phyloP scores from a whole-genome alignment of 2,797 vertebrate species.

The Gobionotothen gibberifrons region DNA sequence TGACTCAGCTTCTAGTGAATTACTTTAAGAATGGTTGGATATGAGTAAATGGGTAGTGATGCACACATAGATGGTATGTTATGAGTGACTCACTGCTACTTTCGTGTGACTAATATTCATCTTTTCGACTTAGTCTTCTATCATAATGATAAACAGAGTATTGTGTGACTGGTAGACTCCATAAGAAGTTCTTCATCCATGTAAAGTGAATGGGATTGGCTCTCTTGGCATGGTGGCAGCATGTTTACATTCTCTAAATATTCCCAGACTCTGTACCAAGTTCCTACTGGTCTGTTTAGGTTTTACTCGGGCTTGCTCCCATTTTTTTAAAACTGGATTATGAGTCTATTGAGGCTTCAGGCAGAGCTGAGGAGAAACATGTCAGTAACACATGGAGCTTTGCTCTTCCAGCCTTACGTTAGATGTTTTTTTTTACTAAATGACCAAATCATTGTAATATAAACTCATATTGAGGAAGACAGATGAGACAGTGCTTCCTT shows the following conservation, averaged over 20 bases:
- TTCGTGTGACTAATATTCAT: constrained; percentile 50
- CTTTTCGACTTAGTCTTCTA: constrained; percentile 10
- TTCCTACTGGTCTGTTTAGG: constrained; percentile 38
- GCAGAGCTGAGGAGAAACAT: constrained; percentile 1
- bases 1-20: constrained; percentile 45
- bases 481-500: constrained; percentile 54
- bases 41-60: constrained; percentile 44
- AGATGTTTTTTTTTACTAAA: constrained; percentile 43
- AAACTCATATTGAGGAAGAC: constrained; percentile 36
- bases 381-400: constrained; percentile 41
- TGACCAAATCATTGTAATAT: constrained; percentile 48
- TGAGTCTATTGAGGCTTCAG: constrained; percentile 14
- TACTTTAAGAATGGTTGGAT: constrained; percentile 34
- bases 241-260: constrained; percentile 69
- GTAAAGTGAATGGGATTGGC: constrained; percentile 15
- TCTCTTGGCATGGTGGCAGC: constrained; percentile 22
- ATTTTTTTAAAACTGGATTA: constrained; percentile 7
- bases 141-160: constrained; percentile 30
- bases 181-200: constrained; percentile 23
- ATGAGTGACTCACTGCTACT: constrained; percentile 54
- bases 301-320: constrained; percentile 3
- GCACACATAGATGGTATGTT: constrained; percentile 21
- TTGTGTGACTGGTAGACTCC: constrained; percentile 21
- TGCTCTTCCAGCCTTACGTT: constrained; percentile 13
- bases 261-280: constrained; percentile 53